Evolutionary conservation across 2,888 invertebrate genomes (phyloP).

Genomic region (Halocaridina rubra): DNA sequence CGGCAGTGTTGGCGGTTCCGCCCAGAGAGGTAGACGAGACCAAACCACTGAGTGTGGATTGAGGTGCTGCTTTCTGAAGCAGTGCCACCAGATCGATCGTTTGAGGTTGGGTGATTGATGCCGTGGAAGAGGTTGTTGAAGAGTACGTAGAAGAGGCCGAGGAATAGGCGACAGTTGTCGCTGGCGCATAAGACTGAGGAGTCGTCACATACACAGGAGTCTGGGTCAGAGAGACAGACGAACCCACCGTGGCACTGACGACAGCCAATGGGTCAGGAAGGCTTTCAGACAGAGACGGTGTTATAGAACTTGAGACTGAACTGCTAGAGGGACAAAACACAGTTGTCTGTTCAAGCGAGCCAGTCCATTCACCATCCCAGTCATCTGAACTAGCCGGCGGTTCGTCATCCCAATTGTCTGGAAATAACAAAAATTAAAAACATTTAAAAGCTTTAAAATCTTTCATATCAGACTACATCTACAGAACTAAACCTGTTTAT

Average conservation of each 20-base stretch:
- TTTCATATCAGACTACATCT: too few species aligned
- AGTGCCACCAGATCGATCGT: constrained; percentile 65
- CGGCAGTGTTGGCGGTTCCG: constrained; percentile 70
- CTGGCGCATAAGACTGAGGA: constrained; percentile 33
- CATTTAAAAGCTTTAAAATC: background rate
- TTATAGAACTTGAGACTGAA: constrained; percentile 59
- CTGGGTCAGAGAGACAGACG: constrained; percentile 29
- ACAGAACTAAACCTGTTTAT: too few species aligned
- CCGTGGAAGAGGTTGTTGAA: constrained; percentile 38
- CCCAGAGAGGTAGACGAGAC: constrained; percentile 29
- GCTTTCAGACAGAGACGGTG: constrained; percentile 42
- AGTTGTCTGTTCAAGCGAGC: constrained; percentile 92
- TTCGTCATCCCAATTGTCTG: constrained; percentile 70
- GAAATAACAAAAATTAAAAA: constrained; percentile 21
- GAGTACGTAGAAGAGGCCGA: constrained; percentile 62
- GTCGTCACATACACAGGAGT: constrained; percentile 8
- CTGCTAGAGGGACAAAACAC: constrained; percentile 75
- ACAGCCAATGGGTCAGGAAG: constrained; percentile 39
- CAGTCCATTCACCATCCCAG: constrained; percentile 95
- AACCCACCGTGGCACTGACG: constrained; percentile 20
- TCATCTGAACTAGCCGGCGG: constrained; percentile 80
- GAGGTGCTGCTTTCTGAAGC: constrained; percentile 65
- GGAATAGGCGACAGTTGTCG: constrained; percentile 50
- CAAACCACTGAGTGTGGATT: constrained; percentile 53
- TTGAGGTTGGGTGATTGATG: constrained; percentile 61